These are phyloP conservation scores for Anthophora plumipes DNA, from an alignment of 2,888 invertebrate genomes.

Conservation along the genomic window DNA sequence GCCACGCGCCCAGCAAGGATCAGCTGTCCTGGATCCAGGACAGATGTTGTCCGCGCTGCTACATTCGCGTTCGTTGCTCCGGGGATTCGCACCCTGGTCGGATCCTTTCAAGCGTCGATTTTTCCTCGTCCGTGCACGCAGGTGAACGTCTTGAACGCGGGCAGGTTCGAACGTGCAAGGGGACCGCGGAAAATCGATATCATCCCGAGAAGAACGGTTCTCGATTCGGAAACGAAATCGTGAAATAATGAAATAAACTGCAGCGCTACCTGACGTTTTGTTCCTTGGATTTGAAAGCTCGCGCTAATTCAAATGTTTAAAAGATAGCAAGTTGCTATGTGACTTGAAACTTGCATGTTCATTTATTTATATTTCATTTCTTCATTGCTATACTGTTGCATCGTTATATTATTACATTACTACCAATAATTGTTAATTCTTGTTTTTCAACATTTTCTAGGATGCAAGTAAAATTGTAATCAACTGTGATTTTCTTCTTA, in stretches of 20 bases:
- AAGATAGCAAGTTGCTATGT: too few species aligned
- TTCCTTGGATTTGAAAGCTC: too few species aligned
- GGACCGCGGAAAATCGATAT: constrained; percentile 63
- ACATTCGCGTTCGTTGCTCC: constrained; percentile 62
- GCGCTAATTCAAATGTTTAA: too few species aligned
- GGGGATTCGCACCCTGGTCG: constrained; percentile 54
- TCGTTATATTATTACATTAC: too few species aligned
- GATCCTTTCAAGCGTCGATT: constrained; percentile 69
- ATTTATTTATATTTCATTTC: too few species aligned
- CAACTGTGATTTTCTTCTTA: too few species aligned
- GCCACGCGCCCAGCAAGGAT: constrained; percentile 72
- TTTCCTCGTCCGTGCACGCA: constrained; percentile 75
- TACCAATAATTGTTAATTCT: too few species aligned
- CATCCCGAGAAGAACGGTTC: constrained; percentile 25
- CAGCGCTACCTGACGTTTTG: not conserved
- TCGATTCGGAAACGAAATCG: constrained; percentile 9
- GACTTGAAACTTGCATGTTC: too few species aligned
- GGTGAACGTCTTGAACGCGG: constrained; percentile 73
- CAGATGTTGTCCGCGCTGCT: constrained; percentile 66
- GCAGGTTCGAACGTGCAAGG: constrained; percentile 72
- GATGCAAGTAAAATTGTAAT: too few species aligned
- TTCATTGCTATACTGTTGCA: too few species aligned
- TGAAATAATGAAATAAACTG: not conserved
- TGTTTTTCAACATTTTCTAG: too few species aligned
- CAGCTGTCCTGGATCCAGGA: constrained; percentile 74